These are phyloP conservation scores for Takifugu rubripes DNA, from an alignment of 2,797 vertebrate genomes.

Conservation along the genomic window DNA sequence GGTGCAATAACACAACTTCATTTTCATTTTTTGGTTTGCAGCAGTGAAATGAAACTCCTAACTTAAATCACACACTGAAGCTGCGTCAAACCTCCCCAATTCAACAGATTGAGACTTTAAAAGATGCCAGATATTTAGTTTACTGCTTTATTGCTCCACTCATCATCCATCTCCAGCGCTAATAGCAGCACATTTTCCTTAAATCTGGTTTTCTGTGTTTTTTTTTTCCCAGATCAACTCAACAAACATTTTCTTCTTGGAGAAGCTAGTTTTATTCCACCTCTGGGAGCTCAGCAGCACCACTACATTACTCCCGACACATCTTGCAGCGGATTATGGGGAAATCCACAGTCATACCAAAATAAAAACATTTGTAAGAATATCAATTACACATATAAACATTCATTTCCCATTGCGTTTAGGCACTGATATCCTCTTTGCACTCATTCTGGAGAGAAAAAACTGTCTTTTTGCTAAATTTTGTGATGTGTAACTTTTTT, in stretches of 20 bases:
- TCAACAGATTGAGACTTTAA: neutral
- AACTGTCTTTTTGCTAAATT: neutral
- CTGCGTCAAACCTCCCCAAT: neutral
- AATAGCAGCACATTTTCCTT: constrained; percentile 8
- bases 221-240: constrained; percentile 74
- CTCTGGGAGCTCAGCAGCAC: constrained; percentile 8
- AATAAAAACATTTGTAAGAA: too few species aligned
- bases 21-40: neutral
- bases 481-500: neutral
- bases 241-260: constrained; percentile 89
- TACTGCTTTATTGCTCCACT: too few species aligned
- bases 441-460: neutral
- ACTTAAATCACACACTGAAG: neutral
- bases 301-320: constrained; percentile 3
- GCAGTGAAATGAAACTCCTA: constrained; percentile 1
- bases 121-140: too few species aligned
- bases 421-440: too few species aligned
- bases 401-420: too few species aligned
- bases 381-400: too few species aligned
- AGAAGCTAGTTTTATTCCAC: constrained; percentile 80
- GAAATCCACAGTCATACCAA: neutral
- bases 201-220: constrained; percentile 9
- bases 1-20: neutral
- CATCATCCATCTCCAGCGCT: constrained; percentile 8
- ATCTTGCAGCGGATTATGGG: too few species aligned